Evolutionary conservation across 1,140 invertebrate genomes (phyloP), one percentile per base, ranked within the genome.

Genomic region (Drosophila jambulina): DNA sequence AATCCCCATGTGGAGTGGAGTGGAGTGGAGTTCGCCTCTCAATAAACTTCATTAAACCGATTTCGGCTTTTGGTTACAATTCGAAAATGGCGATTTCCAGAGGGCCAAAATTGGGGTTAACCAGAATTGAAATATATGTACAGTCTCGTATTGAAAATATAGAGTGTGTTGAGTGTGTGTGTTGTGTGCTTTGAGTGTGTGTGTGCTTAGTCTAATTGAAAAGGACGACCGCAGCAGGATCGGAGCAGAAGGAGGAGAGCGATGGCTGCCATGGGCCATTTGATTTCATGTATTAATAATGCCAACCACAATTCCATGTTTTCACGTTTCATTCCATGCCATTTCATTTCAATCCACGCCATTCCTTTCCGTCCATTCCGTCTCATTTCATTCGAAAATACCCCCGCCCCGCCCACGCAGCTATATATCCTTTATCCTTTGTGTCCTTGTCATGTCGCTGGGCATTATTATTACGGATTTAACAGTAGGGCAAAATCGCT

Each of bases 311-410:
- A 79, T 74, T 61, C 61, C 61, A 60, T 79, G 60, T 79, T 72
- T 79, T 79, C 23, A 79, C 75, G 68, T 79, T 79, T 78, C 75
- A 72, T 78, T 78, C 76, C 76, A 71, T 78, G 43, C 72, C 68
- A 75, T 75, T 75, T 75, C 58, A 75, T 75, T 75, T 57, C 60
- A 75, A 38, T 75, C 19, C 68, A 63, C 63, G 8, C 74, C 63
- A 76, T 70, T 51, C 48, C 27, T 12, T 19, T 32, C 17, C 25
- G 17, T 78, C 58, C 65, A 78, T 78, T 78, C 54, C 59, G 63
- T 77, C 53, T 27, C 72, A 27, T 68, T 56, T 36, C 60, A 40
- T 51, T 54, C 42, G 53, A 45, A 9, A n/a, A n/a, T n/a, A n/a
- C n/a, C n/a, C n/a, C n/a, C n/a, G 10, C 29, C 46, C 17, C n/a